These are phyloP conservation scores for Holacanthella duospinosa DNA, from an alignment of 2,888 invertebrate species.

Conservation along the genomic window DNA sequence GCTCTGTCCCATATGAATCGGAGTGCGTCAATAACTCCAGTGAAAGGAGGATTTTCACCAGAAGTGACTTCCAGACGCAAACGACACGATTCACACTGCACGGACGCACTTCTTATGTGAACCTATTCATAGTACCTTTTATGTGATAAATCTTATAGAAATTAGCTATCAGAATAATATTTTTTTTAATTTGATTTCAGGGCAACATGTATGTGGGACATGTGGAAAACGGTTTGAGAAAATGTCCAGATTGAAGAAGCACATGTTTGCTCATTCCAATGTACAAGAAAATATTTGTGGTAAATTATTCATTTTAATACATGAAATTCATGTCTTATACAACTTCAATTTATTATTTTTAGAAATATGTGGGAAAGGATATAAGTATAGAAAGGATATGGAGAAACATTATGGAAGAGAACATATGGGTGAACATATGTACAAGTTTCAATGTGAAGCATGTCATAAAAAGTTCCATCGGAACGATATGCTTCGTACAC, in stretches of 20 bases:
- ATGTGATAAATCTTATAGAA: too few relatives aligned
- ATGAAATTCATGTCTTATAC: neutral
- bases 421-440: neutral
- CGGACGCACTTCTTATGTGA: too few relatives aligned
- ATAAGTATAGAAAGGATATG: neutral
- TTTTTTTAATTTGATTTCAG: too few relatives aligned
- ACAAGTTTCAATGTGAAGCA: neutral
- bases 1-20: too few relatives aligned
- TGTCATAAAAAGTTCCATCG: neutral
- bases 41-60: too few relatives aligned
- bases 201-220: neutral
- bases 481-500: neutral
- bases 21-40: too few relatives aligned
- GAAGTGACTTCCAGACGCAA: too few relatives aligned
- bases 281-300: neutral
- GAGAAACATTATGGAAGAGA: neutral
- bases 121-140: too few relatives aligned
- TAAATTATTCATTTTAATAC: neutral
- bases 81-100: too few relatives aligned
- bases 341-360: neutral
- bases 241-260: neutral
- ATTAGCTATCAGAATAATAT: too few relatives aligned
- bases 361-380: neutral
- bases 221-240: neutral
- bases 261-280: neutral